Conservation (phyloP, 2,113 vertebrate species). For the Larimichthys polyactis region DNA sequence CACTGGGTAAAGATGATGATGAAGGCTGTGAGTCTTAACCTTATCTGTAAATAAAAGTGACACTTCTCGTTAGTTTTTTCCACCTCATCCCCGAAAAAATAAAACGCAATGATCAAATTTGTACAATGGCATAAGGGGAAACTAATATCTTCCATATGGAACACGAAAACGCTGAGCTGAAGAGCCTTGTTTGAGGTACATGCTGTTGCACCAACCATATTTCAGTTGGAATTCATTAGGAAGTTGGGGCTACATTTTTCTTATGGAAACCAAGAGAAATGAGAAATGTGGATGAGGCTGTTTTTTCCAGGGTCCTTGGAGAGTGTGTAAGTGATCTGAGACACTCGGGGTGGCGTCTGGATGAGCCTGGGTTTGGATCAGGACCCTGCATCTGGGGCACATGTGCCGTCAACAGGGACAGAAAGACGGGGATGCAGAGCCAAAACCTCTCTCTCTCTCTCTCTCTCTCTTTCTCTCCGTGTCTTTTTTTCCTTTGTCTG, state of each 20-base stretch:
- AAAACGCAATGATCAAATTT: conserved; percentile 59
- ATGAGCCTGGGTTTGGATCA: conserved; percentile 75
- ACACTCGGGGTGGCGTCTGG: conserved; percentile 77
- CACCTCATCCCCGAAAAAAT: conserved; percentile 29
- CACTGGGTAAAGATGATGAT: conserved; percentile 4
- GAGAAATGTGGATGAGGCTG: conserved; percentile 77
- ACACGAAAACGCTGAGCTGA: conserved; percentile 54
- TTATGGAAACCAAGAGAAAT: conserved; percentile 77
- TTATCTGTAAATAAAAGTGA: neutral
- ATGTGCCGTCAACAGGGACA: conserved; percentile 77
- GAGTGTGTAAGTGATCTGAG: conserved; percentile 76
- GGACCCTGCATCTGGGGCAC: conserved; percentile 80
- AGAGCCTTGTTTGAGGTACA: conserved; percentile 63
- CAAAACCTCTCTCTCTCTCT: conserved; percentile 37
- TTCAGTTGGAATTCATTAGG: conserved; percentile 82
- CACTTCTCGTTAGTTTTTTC: conserved; percentile 24
- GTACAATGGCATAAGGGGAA: conserved; percentile 46
- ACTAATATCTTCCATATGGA: conserved; percentile 74
- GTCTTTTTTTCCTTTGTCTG: conserved; percentile 43
- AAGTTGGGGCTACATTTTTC: conserved; percentile 72
- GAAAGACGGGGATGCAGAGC: conserved; percentile 41
- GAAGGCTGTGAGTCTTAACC: neutral
- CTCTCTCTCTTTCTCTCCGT: neutral
- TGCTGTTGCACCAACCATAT: conserved; percentile 63
- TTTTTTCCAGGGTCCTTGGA: conserved; percentile 78